A percentile compares a stretch with the other conserved stretches of the same genome.
Evolutionary conservation across 2,888 invertebrate genomes (phyloP).

Genomic region (Molorchus minor): DNA sequence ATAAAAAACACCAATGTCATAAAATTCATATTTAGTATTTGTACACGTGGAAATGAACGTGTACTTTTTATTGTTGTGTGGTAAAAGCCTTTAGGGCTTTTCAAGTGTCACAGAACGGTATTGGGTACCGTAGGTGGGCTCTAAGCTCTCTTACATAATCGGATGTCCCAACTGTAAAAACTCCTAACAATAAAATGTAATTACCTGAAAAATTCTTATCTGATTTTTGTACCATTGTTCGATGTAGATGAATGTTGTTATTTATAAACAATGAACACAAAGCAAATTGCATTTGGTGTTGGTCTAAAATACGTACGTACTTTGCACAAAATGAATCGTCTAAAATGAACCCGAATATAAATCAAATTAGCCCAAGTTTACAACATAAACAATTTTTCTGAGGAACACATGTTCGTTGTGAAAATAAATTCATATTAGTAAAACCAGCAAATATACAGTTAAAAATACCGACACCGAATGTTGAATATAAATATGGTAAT

Average conservation of each 20-base stretch:
- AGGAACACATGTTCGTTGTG: constrained; percentile 2
- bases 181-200: constrained; percentile 1
- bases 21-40: too few species aligned
- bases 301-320: not conserved
- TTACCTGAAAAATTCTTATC: constrained; percentile 1
- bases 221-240: not conserved
- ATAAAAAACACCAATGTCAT: too few species aligned
- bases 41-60: too few species aligned
- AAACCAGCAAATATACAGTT: too few species aligned
- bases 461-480: too few species aligned
- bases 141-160: too few species aligned
- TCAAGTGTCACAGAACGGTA: too few species aligned
- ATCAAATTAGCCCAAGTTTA: constrained; percentile 10
- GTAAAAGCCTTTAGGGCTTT: too few species aligned
- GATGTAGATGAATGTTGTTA: not conserved
- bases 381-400: constrained; percentile 8
- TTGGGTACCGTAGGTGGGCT: too few species aligned
- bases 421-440: constrained; percentile 2
- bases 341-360: not conserved
- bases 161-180: not conserved
- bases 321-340: not conserved
- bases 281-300: not conserved
- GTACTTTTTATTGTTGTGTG: too few species aligned
- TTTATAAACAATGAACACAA: not conserved
- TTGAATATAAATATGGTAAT: too few species aligned